Evolutionary conservation across 2,888 invertebrate genomes (phyloP).

Genomic region (Drosophila siamana): DNA sequence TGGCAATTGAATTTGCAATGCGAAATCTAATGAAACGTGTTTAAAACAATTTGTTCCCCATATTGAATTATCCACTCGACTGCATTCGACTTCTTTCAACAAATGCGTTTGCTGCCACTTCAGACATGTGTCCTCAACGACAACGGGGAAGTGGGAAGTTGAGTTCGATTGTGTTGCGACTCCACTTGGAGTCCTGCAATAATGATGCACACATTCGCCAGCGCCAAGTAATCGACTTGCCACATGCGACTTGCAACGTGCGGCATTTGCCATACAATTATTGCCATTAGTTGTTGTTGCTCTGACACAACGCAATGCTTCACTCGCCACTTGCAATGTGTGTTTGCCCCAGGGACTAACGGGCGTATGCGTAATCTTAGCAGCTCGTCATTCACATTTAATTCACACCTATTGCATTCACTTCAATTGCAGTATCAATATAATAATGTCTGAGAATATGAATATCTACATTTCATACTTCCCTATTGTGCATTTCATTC

Average conservation of each 20-base stretch:
- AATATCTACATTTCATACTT: too few relatives aligned
- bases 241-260: slow-evolving; percentile 25
- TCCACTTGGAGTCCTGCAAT: slow-evolving; percentile 4
- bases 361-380: background rate
- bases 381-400: background rate
- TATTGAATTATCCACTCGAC: slow-evolving; percentile 78
- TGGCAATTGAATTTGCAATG: slow-evolving; percentile 59
- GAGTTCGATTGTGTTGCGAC: too few relatives aligned
- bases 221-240: slow-evolving; percentile 30
- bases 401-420: background rate
- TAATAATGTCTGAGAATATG: too few relatives aligned
- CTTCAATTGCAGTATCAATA: too few relatives aligned
- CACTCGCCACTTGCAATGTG: background rate
- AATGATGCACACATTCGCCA: slow-evolving; percentile 33
- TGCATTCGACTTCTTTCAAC: slow-evolving; percentile 60
- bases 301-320: too few relatives aligned
- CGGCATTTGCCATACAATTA: slow-evolving; percentile 7
- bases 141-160: background rate
- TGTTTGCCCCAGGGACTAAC: background rate
- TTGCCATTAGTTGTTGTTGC: slow-evolving; percentile 6
- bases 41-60: slow-evolving; percentile 81
- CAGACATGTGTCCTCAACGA: background rate
- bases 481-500: too few relatives aligned
- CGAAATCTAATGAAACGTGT: slow-evolving; percentile 79
- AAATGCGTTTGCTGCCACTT: slow-evolving; percentile 22